Evolutionary conservation across 2,888 invertebrate species (phyloP), one percentile per base, ranked within the genome.

Genomic region (Drosophila siamana): DNA sequence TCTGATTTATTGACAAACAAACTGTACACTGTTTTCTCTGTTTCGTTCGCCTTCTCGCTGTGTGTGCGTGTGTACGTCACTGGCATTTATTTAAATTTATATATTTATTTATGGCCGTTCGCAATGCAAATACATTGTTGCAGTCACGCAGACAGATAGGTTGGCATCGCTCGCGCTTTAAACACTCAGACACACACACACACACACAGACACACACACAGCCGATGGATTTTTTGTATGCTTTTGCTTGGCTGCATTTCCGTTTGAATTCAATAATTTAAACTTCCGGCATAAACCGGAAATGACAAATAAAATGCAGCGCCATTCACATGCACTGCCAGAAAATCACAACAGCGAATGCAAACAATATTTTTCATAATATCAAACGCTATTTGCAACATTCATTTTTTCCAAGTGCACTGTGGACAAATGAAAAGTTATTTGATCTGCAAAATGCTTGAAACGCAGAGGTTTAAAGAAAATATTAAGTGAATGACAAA

Each of bases 1-100:
- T 80, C 86, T 90, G 90, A 90, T 90, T 90, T 89, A 90, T 90
- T 90, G 86, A 85, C 82, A 83, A 83, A 85, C 86, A 82, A 85
- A 82, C 86, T 73, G 78, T 43, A 55, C 55, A 54, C n/a, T 16
- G 57, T 46, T 56, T 4, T 22, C 4, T 59, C 22, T 38, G 28
- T 8, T 5, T 40, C 16, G 16, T 4, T 2, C 41, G 4, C 15
- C 8, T 7, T 4, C 24, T 13, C 13, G 4, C 11, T 38, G 19
- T 56, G 60, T 46, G 46, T 47, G 30, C 52, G 40, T 52, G 33
- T 36, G 40, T 61, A 60, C 64, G 60, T 69, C 47, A 16, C 43
- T 46, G 68, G 73, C 83, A 78, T 84, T 86, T 87, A 87, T 87
- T 87, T 85, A 85, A 82, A 87, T 87, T 80, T 84, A 80, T 71